Evolutionary conservation across 2,797 vertebrate genomes (phyloP).

Genomic region (Eleutherodactylus coqui): DNA sequence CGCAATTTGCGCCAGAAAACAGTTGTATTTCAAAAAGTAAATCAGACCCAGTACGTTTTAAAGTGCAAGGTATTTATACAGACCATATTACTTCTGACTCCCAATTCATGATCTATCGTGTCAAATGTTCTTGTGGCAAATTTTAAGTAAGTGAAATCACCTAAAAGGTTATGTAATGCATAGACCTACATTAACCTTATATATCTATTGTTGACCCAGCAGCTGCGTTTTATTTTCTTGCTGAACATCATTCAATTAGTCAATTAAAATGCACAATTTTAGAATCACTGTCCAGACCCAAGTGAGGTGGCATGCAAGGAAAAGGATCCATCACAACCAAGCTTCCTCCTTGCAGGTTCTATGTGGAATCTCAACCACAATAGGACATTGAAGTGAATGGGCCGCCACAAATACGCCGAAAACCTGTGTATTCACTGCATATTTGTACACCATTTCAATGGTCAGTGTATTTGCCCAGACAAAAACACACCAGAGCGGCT

Average conservation of each 20-base stretch:
- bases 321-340: too few species aligned
- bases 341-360: too few species aligned
- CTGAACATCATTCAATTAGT: not conserved
- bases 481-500: too few species aligned
- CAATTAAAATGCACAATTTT: not conserved
- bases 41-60: not conserved
- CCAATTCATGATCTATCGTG: slow-evolving; percentile 16
- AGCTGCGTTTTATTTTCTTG: not conserved
- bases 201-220: not conserved
- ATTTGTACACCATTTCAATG: too few species aligned
- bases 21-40: too few species aligned
- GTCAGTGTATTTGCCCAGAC: too few species aligned
- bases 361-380: too few species aligned
- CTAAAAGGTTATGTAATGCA: not conserved
- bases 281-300: not conserved
- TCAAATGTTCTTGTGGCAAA: slow-evolving; percentile 14
- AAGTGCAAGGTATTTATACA: not conserved
- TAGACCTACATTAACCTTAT: not conserved
- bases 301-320: not conserved
- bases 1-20: too few species aligned
- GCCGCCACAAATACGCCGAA: too few species aligned
- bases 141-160: not conserved
- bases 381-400: too few species aligned
- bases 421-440: too few species aligned
- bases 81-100: not conserved